Evolutionary conservation across 1,140 invertebrate species (phyloP), one percentile per base, ranked within the genome.

Genomic region (Drosophila sturtevanti): DNA sequence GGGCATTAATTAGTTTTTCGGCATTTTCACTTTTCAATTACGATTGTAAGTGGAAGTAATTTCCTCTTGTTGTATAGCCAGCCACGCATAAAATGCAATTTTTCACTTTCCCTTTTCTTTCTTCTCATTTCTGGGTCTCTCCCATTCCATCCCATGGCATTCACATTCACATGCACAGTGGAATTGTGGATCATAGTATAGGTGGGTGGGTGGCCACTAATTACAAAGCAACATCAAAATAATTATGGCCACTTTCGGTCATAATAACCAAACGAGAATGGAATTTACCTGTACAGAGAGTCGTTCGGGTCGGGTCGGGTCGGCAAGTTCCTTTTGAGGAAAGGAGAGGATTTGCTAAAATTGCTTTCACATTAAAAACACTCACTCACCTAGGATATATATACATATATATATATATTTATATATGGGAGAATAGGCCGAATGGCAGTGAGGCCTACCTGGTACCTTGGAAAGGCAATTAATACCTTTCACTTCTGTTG

Each of bases 351-450:
- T 86, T 90, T 90, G 66, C 65, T 72, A 16, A 90, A 90, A 90
- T 90, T 80, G 87, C 79, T 90, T 90, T 90, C 86, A 86, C 86
- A 90, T 90, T 90, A 86, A 82, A 90, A 90, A 82, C 86, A 90
- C 77, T 80, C 78, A 66, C 66, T 73, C 41, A 48, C 18, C 41
- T 48, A 56, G 51, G 63, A 52, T 73, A 64, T 38, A n/a, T 24
- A 24, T 3, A 24, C 22, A 24, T 24, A 0, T 24, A 24, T 0
- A 24, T 4, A 24, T 24, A 24, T 24, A 24, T 24, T 3, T 2
- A 2, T 24, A 24, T 7, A 31, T 31, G 31, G 9, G 11, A 16
- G 21, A 24, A 16, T 21, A 6, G 22, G 62, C 71, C 60, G 7
- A 37, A 60, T 58, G 62, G 18, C n/a, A 56, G 63, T 52, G 31